A percentile compares a stretch with the other conserved stretches of the same genome.
Conservation (phyloP, 2,113 vertebrate genomes). For the Tylochromis polylepis region DNA sequence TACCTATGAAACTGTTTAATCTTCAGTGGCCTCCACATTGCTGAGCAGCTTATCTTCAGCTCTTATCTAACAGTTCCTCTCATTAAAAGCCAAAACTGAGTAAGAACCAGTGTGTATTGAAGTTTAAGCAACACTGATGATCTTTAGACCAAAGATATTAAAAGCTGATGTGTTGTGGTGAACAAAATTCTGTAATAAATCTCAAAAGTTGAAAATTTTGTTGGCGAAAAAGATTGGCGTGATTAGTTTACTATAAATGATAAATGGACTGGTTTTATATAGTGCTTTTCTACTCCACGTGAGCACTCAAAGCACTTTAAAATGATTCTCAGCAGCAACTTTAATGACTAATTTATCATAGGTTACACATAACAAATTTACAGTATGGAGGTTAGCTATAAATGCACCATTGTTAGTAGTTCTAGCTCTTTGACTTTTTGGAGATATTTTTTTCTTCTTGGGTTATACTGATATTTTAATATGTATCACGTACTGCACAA, state of each 20-base stretch:
- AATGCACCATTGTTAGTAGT: background rate
- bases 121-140: background rate
- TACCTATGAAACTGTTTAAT: slow-evolving; percentile 18
- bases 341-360: background rate
- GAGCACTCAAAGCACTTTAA: background rate
- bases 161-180: background rate
- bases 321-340: background rate
- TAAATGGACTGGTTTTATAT: background rate
- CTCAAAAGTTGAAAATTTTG: background rate
- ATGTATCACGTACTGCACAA: background rate
- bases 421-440: background rate
- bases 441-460: background rate
- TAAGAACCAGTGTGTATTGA: background rate
- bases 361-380: background rate
- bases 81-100: background rate
- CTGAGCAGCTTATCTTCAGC: slow-evolving; percentile 28
- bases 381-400: background rate
- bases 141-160: background rate
- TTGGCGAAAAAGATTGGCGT: background rate
- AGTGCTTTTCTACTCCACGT: fast-evolving
- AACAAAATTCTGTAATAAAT: background rate
- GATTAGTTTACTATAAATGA: background rate
- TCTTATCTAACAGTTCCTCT: background rate
- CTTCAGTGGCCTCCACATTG: background rate
- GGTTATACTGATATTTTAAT: background rate